Conservation (phyloP, 1,140 invertebrate genomes). For the honey bee (Apis mellifera) region DNA sequence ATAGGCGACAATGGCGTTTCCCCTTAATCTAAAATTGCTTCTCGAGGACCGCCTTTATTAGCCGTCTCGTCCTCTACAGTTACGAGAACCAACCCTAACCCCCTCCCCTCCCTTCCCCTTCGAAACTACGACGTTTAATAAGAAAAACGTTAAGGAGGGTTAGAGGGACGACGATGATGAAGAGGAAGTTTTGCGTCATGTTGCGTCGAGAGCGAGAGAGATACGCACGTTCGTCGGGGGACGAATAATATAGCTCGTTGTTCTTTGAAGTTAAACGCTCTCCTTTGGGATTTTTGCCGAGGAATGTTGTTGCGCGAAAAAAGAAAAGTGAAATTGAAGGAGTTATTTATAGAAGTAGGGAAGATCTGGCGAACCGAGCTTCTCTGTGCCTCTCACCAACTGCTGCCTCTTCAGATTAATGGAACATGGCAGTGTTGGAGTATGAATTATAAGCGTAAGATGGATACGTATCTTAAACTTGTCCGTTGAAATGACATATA, state of each 20-base stretch:
- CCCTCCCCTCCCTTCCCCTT: no score
- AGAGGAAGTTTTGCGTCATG: no score
- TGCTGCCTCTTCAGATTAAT: conserved; percentile 7
- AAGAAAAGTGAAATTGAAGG: neutral
- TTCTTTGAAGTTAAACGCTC: neutral
- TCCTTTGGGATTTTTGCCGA: neutral
- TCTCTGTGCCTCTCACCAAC: neutral
- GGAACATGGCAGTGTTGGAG: conserved; percentile 13
- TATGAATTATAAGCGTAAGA: conserved; percentile 1
- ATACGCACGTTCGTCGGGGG: neutral
- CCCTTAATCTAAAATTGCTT: conserved; percentile 62
- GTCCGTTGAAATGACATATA: neutral
- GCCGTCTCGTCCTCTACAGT: neutral
- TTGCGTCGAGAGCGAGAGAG: no score
- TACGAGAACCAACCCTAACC: neutral
- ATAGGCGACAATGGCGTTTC: conserved; percentile 59
- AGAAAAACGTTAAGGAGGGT: neutral
- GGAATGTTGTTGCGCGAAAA: neutral
- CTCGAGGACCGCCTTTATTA: conserved; percentile 40
- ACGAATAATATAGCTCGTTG: neutral
- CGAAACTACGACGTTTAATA: neutral
- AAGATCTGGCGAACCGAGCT: neutral
- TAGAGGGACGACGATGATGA: neutral
- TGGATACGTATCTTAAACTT: neutral
- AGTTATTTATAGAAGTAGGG: conserved; percentile 7